Evolutionary conservation across 2,113 vertebrate genomes (phyloP), one percentile per base, ranked within the genome.

Genomic region (Rutilus rutilus): DNA sequence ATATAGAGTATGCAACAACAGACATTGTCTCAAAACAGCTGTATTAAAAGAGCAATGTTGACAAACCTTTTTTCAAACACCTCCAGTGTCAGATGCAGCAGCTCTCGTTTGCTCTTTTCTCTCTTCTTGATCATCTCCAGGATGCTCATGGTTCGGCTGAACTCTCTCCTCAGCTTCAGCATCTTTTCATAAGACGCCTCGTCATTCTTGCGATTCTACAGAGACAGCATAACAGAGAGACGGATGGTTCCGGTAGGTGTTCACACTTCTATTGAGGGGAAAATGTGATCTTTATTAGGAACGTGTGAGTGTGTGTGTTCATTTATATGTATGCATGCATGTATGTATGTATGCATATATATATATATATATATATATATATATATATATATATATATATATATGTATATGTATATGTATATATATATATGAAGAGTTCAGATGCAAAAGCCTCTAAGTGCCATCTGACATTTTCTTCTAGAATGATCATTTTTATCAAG

Each of bases 171-270:
- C 86, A 98, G 92, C 78, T 97, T 97, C 91, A 98, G 93, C 97
- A 98, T 98, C 90, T 97, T 97, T 93, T 98, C 97, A 2, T 98
- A 98, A 36, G 97, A 98, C 0, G 96, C 97, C 91, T 98, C 97
- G 88, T 98, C 97, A 4, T 97, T 98, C 92, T 98, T 98, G 59
- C 97, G 97, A 91, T 98, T 98, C 97, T 98, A 82, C 62, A 88
- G 86, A 86, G n/a, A 85, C 9, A 60, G 21, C 15, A 15, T 5
- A 21, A 73, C 17, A 30, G 47, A 77, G 8, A 62, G 25, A 78
- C 25, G 42, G 6, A 67, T 33, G 17, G 25, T 33, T 60, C 30
- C 30, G n/a, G 77, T 62, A 77, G 25, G 14, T 78, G 52, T 78
- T 78, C 54, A 57, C 19, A 57, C 54, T 57, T 57, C 39, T 74